Evolutionary conservation across 2,888 invertebrate genomes (phyloP).

Genomic region (Drosophila setosimentum): DNA sequence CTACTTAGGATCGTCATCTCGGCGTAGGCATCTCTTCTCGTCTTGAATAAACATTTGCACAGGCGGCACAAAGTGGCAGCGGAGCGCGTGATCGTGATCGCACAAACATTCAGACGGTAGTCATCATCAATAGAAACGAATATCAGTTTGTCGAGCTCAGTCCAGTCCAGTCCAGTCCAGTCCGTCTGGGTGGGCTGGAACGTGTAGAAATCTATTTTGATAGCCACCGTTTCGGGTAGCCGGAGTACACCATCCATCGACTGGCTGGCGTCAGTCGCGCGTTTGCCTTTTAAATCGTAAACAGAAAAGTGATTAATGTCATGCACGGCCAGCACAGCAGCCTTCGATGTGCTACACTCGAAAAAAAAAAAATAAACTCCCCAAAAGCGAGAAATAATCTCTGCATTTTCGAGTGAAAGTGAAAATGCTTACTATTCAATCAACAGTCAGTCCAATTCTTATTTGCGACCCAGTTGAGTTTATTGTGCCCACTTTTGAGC

Average conservation of each 20-base stretch:
- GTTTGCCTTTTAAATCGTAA: constrained; percentile 49
- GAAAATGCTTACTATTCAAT: background rate
- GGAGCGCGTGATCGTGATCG: constrained; percentile 77
- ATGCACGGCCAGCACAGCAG: constrained; percentile 35
- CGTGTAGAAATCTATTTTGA: constrained; percentile 78
- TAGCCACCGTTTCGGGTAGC: constrained; percentile 66
- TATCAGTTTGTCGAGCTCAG: constrained; percentile 6
- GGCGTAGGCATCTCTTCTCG: constrained; percentile 46
- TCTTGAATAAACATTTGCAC: constrained; percentile 75
- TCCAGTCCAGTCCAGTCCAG: constrained; percentile 4
- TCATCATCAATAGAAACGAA: constrained; percentile 13
- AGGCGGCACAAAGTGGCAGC: constrained; percentile 60
- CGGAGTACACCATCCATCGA: constrained; percentile 5
- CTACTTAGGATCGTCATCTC: constrained; percentile 68
- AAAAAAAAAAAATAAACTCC: no score
- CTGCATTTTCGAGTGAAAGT: background rate
- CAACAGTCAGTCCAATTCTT: background rate
- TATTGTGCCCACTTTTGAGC: background rate
- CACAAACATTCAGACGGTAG: constrained; percentile 58
- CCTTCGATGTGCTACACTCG: constrained; percentile 20
- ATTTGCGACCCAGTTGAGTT: no score
- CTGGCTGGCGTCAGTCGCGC: constrained; percentile 70
- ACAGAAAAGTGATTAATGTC: constrained; percentile 76
- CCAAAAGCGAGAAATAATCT: no score
- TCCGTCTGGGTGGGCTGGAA: constrained; percentile 67